Base-by-base conservation (phyloP, 2,888 invertebrate genomes). In the Dilophus febrilis region DNA sequence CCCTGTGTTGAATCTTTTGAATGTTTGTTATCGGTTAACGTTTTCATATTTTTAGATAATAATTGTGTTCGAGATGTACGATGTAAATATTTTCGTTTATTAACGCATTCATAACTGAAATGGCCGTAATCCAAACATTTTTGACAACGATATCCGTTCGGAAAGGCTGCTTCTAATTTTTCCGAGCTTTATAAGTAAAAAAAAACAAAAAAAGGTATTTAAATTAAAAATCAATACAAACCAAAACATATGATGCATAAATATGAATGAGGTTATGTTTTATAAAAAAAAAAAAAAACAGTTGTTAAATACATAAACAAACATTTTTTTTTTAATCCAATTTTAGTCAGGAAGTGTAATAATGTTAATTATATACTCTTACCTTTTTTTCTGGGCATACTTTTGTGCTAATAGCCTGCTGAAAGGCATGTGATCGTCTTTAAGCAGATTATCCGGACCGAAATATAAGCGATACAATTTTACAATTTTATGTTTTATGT, bases 101-200 rank as follows among this genome's bases (percentile, higher is more conserved):
- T 83, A 48, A 76, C 86, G 56, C 92, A 94, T 59, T 91, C 85
- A 53, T 86, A 94, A 44, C 88, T 90, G 88, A 90, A 94, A 58
- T 94, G 92, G 0, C 92, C 92, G 53, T 76, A 76, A 61, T 90
- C 83, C 36, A 91, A 64, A 55, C 92, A 94, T 64, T 91, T 92
- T 58, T 92, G 92, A 57, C 92, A 94, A 18, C 84, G 73, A 44
- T 83, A 72, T 11, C 79, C 79, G 58, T 80, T 77, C 1, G 83
- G 80, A 58, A 76, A 78, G 1, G 71, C 70, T 13, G 72, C 68
- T 27, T 72, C 70, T 53, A 74, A 60, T 44, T 72, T 72, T 40
- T 68, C 73, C n/a, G n/a, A 22, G 4, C 22, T 22, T 8, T 22
- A 8, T 22, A 22, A 22, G 8, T 6, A 6, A 22, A 8, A 6